phyloP scores from a whole-genome alignment of 2,113 vertebrate genomes.

The Spheniscus mendiculus region DNA sequence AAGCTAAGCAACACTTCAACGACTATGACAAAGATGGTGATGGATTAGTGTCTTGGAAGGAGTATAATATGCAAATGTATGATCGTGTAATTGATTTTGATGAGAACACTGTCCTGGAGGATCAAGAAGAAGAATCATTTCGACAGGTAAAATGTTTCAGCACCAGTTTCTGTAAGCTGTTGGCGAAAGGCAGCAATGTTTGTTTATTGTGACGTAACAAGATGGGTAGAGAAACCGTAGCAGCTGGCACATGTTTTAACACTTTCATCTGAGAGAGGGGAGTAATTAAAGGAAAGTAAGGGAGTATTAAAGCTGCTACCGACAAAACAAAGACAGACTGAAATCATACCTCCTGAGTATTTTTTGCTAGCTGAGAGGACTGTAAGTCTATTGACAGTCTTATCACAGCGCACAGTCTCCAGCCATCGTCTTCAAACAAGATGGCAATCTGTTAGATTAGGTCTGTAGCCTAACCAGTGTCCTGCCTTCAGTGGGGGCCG shows the following conservation, averaged over 20 bases:
- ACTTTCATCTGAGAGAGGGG: not conserved
- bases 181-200: not conserved
- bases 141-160: constrained; percentile 80
- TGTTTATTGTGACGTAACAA: not conserved
- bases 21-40: constrained; percentile 87
- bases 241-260: constrained; percentile 41
- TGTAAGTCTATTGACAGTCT: not conserved
- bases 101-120: constrained; percentile 78
- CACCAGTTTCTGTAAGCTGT: not conserved
- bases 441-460: accelerated
- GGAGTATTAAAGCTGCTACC: constrained; percentile 5
- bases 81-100: constrained; percentile 85
- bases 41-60: constrained; percentile 88
- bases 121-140: constrained; percentile 91
- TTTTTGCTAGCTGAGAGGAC: not conserved
- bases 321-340: not conserved
- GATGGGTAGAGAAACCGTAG: not conserved
- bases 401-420: not conserved
- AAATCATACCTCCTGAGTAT: not conserved
- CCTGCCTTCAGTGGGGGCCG: not conserved
- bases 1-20: constrained; percentile 87
- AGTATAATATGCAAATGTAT: constrained; percentile 89
- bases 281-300: constrained; percentile 24
- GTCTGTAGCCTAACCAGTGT: not conserved
- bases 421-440: not conserved